A percentile compares a stretch with the other conserved stretches of the same genome.
phyloP scores from a whole-genome alignment of 2,797 vertebrate genomes.

The Neoniphon sammara region DNA sequence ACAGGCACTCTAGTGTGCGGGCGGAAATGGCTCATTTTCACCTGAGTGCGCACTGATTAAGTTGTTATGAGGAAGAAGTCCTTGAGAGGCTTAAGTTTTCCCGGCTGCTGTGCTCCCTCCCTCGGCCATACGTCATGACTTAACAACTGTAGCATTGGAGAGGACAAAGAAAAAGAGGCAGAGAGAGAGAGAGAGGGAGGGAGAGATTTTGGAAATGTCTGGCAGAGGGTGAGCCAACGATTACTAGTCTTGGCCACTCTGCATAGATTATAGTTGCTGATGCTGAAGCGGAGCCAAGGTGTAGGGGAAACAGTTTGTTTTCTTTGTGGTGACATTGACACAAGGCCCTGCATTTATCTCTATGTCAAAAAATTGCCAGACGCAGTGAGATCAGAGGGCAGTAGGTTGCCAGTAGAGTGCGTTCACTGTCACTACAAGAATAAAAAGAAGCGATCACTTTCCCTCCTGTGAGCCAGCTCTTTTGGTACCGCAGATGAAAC shows the following conservation, averaged over 20 bases:
- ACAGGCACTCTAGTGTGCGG: conserved; percentile 35
- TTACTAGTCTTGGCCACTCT: conserved; percentile 54
- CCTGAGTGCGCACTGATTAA: conserved; percentile 69
- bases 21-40: conserved; percentile 54
- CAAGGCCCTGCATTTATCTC: conserved; percentile 52
- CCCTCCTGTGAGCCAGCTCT: conserved; percentile 30
- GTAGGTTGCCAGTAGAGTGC: conserved; percentile 27
- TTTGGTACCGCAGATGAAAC: conserved; percentile 36
- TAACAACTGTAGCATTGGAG: conserved; percentile 61
- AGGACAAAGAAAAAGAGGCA: conserved; percentile 8
- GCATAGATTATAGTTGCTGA: conserved; percentile 59
- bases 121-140: conserved; percentile 67
- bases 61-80: conserved; percentile 65
- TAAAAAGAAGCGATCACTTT: conserved; percentile 49
- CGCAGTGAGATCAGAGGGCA: conserved; percentile 52
- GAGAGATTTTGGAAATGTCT: conserved; percentile 30
- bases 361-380: conserved; percentile 33
- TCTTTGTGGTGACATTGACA: conserved; percentile 37
- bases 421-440: conserved; percentile 49
- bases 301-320: conserved; percentile 22
- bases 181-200: conserved; percentile 23
- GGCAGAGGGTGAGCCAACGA: conserved; percentile 56
- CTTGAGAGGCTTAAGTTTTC: conserved; percentile 64
- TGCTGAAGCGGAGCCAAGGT: conserved; percentile 46
- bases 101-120: conserved; percentile 59